These are phyloP conservation scores for Halesus radiatus DNA, from an alignment of 1,140 invertebrate genomes.

Conservation along the genomic window DNA sequence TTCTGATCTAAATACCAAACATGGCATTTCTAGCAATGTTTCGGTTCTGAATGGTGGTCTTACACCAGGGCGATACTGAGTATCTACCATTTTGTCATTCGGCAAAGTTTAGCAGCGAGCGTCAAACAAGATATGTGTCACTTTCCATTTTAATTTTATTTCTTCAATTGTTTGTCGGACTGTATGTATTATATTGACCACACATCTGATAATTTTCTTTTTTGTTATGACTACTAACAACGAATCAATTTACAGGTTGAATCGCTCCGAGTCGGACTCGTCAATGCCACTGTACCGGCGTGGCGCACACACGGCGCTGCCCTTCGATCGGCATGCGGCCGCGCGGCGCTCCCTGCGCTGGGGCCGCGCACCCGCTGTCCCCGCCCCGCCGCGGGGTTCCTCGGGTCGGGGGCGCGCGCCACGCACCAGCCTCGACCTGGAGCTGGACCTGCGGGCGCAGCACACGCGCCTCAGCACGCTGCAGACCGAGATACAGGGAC, in stretches of 20 bases:
- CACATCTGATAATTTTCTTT: too few relatives aligned
- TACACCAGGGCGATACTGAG: too few relatives aligned
- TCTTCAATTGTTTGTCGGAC: too few relatives aligned
- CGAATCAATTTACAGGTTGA: constrained; percentile 76
- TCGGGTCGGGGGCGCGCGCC: constrained; percentile 72
- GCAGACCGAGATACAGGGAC: constrained; percentile 84
- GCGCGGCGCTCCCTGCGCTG: constrained; percentile 90
- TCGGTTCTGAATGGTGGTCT: too few relatives aligned
- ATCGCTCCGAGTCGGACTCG: constrained; percentile 96
- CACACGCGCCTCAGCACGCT: constrained; percentile 86
- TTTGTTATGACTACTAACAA: too few relatives aligned
- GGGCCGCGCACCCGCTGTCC: constrained; percentile 67
- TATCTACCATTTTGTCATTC: too few relatives aligned
- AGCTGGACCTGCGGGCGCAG: constrained; percentile 92
- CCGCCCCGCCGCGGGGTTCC: constrained; percentile 58
- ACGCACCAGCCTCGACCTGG: constrained; percentile 91
- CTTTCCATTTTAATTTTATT: too few relatives aligned
- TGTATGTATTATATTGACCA: too few relatives aligned
- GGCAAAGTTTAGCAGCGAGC: too few relatives aligned
- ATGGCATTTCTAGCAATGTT: too few relatives aligned
- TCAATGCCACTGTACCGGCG: constrained; percentile 92
- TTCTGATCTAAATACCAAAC: too few relatives aligned
- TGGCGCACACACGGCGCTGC: constrained; percentile 72
- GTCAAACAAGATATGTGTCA: too few relatives aligned
- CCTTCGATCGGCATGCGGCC: constrained; percentile 91